Percentiles rank a stretch among this genome's conserved stretches.
Evolutionary conservation across 2,113 vertebrate species (phyloP).

Genomic region (Phalacrocorax aristotelis): DNA sequence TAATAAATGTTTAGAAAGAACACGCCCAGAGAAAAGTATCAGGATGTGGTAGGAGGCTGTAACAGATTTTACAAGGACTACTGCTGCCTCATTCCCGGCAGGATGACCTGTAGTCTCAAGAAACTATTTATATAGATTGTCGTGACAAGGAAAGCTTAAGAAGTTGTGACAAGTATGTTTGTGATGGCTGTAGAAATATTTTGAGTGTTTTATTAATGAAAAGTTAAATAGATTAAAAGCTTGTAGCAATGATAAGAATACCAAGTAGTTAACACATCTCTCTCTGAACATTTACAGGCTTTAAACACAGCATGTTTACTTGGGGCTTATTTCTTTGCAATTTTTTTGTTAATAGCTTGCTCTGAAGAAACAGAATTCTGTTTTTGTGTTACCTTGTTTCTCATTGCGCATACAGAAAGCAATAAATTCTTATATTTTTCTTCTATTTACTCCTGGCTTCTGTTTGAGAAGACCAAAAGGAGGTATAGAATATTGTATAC

Average conservation of each 20-base stretch:
- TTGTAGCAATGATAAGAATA: not conserved
- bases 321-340: not conserved
- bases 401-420: not conserved
- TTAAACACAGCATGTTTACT: not conserved
- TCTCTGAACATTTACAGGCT: not conserved
- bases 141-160: conserved; percentile 27
- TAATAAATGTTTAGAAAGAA: conserved; percentile 44
- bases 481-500: not conserved
- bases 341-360: not conserved
- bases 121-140: not conserved
- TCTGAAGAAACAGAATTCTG: not conserved
- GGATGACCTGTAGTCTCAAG: conserved; percentile 19
- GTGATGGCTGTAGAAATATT: conserved; percentile 25
- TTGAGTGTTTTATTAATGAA: conserved; percentile 1
- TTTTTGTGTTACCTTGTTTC: not conserved
- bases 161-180: conserved; percentile 7
- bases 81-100: conserved; percentile 21
- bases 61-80: conserved; percentile 3
- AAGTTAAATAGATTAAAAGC: not conserved
- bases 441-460: not conserved
- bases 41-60: not conserved
- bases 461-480: not conserved
- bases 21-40: not conserved
- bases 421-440: not conserved
- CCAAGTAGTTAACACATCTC: not conserved